Conservation (phyloP, 2,888 invertebrate genomes). For the Sarcophaga caerulescens region DNA sequence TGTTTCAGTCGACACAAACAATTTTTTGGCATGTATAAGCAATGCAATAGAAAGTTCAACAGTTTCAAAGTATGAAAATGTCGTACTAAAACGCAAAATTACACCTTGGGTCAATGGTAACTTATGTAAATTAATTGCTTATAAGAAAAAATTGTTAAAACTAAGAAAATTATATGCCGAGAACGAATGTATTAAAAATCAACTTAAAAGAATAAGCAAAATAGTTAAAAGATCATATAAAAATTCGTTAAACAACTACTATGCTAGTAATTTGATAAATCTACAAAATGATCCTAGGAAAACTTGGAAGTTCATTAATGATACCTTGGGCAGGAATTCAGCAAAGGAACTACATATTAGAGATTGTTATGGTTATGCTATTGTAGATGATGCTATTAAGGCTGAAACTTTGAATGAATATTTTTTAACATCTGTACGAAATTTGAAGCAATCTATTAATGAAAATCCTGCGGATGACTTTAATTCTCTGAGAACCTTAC, state of each 20-base stretch:
- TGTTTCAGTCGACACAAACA: background rate
- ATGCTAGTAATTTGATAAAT: background rate
- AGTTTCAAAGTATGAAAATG: background rate
- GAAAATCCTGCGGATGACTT: background rate
- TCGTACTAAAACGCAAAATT: background rate
- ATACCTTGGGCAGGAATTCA: background rate
- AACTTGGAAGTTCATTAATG: background rate
- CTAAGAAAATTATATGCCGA: background rate
- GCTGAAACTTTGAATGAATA: background rate
- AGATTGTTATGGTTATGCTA: constrained; percentile 5
- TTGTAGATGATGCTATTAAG: background rate
- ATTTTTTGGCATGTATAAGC: background rate
- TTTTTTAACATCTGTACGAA: background rate
- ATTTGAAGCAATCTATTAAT: background rate
- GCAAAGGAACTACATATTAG: background rate
- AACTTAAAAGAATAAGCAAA: constrained; percentile 23
- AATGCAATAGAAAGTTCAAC: background rate
- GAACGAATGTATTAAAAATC: background rate
- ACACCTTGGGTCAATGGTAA: constrained; percentile 6
- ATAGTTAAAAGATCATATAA: constrained; percentile 2
- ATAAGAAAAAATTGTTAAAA: constrained; percentile 24
- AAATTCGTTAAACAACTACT: background rate
- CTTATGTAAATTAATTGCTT: constrained; percentile 3
- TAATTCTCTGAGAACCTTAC: background rate
- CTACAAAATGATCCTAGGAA: constrained; percentile 2